phyloP scores from a whole-genome alignment of 64 coral and sea anemone genomes.

The Anthopleura sola region DNA sequence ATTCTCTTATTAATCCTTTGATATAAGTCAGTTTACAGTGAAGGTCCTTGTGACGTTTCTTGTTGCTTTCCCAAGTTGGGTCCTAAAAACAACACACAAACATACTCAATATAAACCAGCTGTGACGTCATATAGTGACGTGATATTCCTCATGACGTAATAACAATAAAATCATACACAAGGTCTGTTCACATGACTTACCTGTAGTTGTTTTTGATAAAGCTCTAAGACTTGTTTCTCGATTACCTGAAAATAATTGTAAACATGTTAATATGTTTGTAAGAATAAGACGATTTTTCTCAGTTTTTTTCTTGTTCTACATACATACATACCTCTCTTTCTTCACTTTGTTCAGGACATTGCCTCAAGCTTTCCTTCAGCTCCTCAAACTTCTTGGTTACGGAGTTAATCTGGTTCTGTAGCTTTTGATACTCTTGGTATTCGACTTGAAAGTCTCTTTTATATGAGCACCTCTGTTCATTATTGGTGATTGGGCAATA shows the following conservation, averaged over 20 bases:
- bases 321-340: constrained; percentile 67
- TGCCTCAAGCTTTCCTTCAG: constrained; percentile 57
- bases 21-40: constrained; percentile 60
- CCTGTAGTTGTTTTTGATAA: constrained; percentile 35
- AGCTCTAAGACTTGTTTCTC: constrained; percentile 40
- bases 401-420: constrained; percentile 42
- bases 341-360: constrained; percentile 46
- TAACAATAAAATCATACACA: background rate
- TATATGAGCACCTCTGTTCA: constrained; percentile 74
- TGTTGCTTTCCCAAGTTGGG: constrained; percentile 26
- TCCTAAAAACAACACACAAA: constrained; percentile 20
- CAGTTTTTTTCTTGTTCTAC: too few species aligned
- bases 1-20: constrained; percentile 46
- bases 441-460: constrained; percentile 67
- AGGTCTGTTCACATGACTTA: background rate
- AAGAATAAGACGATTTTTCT: too few species aligned
- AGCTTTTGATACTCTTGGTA: constrained; percentile 54
- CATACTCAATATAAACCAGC: background rate
- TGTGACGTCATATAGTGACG: background rate
- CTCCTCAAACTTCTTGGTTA: constrained; percentile 67
- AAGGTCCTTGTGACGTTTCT: constrained; percentile 24
- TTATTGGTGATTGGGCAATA: constrained; percentile 71
- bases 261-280: background rate
- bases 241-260: constrained; percentile 7
- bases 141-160: background rate